Evolutionary conservation across 2,797 vertebrate genomes (phyloP), one percentile per base, ranked within the genome.

Genomic region (Phrynocephalus vlangalii): DNA sequence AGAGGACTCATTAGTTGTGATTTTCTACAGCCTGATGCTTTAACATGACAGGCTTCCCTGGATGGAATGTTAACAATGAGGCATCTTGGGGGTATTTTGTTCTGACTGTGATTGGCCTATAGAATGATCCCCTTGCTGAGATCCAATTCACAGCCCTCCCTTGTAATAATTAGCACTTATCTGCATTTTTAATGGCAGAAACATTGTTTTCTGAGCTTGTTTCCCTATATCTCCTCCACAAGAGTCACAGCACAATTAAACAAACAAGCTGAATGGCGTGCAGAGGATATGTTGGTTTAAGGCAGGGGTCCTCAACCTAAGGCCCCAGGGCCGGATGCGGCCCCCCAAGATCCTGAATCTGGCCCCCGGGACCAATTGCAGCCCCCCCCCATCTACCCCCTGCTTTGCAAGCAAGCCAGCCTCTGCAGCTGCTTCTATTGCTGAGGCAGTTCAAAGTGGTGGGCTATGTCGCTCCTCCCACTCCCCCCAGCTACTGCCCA

Each of bases 141-240:
- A 66, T 88, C 1, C 0, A 88, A 63, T 92, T 90, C 33, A 84
- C 79, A 67, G 38, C 85, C 70, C 88, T 90, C 66, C 79, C 76
- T 26, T 52, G 79, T 75, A 81, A 88, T 88, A 88, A 78, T 15
- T 33, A 85, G 79, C 86, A 82, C 83, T 92, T 84, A 82, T 66
- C 79, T 85, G 76, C 0, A 0, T 68, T 80, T 86, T 93, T 92
- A 92, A 90, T 18, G 5, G 63, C 79, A n/a, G 68, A 60, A 93
- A 90, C 7, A 22, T 91, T 84, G 67, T 73, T 93, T 92, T 90
- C 89, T 77, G 86, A 81, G 82, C 80, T 89, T 83, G 60, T 30
- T 78, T 30, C 89, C 81, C 33, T 72, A 38, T 20, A 81, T 92
- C 75, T 86, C 76, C 89, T 93, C 92, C 86, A 90, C 16, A 11